phyloP scores from a whole-genome alignment of 2,888 invertebrate genomes.

The Sesia bembeciformis region DNA sequence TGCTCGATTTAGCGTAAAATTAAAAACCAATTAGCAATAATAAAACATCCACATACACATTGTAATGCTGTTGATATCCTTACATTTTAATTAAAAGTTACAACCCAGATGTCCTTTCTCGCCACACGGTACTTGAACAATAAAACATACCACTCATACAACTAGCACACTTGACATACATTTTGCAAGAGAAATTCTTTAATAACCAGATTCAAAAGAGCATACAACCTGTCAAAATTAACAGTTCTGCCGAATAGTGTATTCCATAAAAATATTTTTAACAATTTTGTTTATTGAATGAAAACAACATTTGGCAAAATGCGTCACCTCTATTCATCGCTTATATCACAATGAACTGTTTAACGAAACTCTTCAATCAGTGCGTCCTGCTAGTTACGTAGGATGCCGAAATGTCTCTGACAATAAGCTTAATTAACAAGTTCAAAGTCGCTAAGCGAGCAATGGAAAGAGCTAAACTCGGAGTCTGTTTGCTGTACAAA shows the following conservation, averaged over 20 bases:
- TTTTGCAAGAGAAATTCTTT: conserved; percentile 24
- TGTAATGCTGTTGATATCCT: conserved; percentile 41
- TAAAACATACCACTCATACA: conserved; percentile 32
- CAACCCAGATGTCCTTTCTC: conserved; percentile 47
- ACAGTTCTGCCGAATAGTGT: neutral
- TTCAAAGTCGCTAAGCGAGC: too few relatives aligned
- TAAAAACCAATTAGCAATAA: conserved; percentile 12
- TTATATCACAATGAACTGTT: too few relatives aligned
- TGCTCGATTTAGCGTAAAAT: conserved; percentile 1
- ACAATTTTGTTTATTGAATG: too few relatives aligned
- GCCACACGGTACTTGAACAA: conserved; percentile 40
- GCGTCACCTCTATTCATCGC: too few relatives aligned
- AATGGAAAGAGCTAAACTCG: too few relatives aligned
- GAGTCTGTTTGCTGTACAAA: too few relatives aligned
- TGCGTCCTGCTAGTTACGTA: too few relatives aligned
- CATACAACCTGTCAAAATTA: neutral
- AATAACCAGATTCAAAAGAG: conserved; percentile 8
- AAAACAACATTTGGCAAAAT: too few relatives aligned
- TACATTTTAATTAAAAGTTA: conserved; percentile 40
- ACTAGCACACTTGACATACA: conserved; percentile 49
- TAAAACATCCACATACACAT: conserved; percentile 5
- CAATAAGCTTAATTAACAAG: too few relatives aligned
- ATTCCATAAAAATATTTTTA: neutral
- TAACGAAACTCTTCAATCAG: too few relatives aligned
- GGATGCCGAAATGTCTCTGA: too few relatives aligned